Evolutionary conservation across 2,797 vertebrate genomes (phyloP).

Genomic region (Syngnathus acus): DNA sequence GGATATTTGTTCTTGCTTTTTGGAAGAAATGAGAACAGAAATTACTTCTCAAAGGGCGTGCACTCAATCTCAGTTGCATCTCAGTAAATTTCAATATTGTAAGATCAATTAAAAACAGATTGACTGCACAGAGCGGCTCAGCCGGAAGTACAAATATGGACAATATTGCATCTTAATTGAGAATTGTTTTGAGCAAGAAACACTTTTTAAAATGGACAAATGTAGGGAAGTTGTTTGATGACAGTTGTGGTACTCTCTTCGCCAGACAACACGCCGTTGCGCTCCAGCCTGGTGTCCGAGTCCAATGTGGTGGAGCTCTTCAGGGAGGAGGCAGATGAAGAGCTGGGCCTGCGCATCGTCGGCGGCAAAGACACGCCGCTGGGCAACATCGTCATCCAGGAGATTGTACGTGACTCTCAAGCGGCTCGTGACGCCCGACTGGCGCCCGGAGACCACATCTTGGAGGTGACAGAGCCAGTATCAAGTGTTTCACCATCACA

Average conservation of each 20-base stretch:
- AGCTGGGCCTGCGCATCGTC: slow-evolving; percentile 85
- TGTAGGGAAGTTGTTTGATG: neutral
- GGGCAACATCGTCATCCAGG: slow-evolving; percentile 88
- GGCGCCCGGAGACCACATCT: slow-evolving; percentile 87
- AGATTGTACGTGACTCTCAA: slow-evolving; percentile 78
- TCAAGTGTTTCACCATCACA: neutral
- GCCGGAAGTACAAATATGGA: neutral
- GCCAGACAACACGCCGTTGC: slow-evolving; percentile 76
- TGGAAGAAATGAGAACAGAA: neutral
- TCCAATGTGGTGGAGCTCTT: slow-evolving; percentile 80
- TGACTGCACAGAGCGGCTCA: neutral
- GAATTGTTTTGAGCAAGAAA: neutral
- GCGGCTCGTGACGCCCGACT: slow-evolving; percentile 78
- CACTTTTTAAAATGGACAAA: neutral
- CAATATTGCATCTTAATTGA: neutral
- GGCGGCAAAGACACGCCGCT: slow-evolving; percentile 90
- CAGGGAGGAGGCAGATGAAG: slow-evolving; percentile 77
- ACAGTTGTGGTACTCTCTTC: neutral
- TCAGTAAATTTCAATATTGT: neutral
- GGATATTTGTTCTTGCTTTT: neutral
- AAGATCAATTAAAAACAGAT: neutral
- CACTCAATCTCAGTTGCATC: neutral
- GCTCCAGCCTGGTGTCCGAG: slow-evolving; percentile 84
- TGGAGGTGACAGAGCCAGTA: slow-evolving; percentile 70
- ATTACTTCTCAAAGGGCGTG: neutral